Evolutionary conservation across 2,797 vertebrate species (phyloP), one percentile per base, ranked within the genome.

Genomic region (Mormyrus hasselquistii): DNA sequence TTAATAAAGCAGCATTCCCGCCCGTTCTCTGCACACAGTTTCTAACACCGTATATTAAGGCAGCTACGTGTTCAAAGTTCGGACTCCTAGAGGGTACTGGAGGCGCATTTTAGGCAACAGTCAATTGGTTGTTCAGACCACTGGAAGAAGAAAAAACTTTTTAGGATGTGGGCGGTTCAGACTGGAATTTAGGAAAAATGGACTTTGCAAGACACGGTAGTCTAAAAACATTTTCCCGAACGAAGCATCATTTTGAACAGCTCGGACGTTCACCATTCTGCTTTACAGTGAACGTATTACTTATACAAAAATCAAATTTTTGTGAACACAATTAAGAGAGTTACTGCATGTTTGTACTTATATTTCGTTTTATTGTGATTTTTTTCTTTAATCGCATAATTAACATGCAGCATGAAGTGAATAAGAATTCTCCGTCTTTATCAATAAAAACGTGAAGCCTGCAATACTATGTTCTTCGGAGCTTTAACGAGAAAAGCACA

Each of bases 51-150:
- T 12, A 22, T 65, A 49, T 38, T 34, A 41, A 59, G 3, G 4
- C 22, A 49, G 6, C 79, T 88, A 88, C 55, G 88, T 88, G 55
- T 88, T 62, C 62, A 84, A 84, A 59, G 44, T 47, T 53, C 34
- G 34, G 79, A 84, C 22, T 19, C 14, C 57, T 12, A 47, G 22
- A 47, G 41, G 29, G 3, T 59, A 86, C 69, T 86, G 57, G 88
- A 89, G 7, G 12, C 59, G 19, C 76, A 50, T 19, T 65, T 52
- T 38, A 59, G 85, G 83, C 25, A 86, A 84, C 88, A 82, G 41
- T 47, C 82, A 25, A 88, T 86, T 89, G 88, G 88, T 69, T 89
- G 55, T 89, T 86, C 53, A 59, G 85, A 25, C 34, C 25, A 10
- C 44, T 41, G 76, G 41, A 82, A 44, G 49, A 41, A 41, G 65